Evolutionary conservation across 1,140 invertebrate genomes (phyloP).

Genomic region (Zaprionus vittiger): DNA sequence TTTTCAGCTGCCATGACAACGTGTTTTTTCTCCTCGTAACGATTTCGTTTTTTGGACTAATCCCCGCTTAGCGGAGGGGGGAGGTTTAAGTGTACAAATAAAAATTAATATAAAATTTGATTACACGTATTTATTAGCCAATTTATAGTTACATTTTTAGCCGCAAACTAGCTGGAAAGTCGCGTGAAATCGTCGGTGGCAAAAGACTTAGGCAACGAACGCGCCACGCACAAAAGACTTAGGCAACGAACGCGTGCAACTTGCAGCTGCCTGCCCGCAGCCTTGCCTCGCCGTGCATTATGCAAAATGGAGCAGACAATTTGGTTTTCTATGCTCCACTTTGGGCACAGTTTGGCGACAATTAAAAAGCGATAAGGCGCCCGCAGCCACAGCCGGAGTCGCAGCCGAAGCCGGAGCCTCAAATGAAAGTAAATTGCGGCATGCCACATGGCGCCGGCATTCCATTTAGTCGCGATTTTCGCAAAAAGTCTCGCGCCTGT

Average conservation of each 20-base stretch:
- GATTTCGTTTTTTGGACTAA: slow-evolving; percentile 33
- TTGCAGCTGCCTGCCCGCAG: slow-evolving; percentile 27
- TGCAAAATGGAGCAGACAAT: slow-evolving; percentile 81
- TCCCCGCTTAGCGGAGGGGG: background rate
- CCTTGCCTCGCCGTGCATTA: slow-evolving; percentile 55
- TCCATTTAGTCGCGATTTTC: slow-evolving; percentile 71
- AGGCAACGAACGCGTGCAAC: slow-evolving; percentile 53
- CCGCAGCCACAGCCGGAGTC: slow-evolving; percentile 43
- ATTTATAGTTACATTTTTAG: slow-evolving; percentile 1
- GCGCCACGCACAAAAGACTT: slow-evolving; percentile 58
- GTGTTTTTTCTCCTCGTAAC: slow-evolving; percentile 17
- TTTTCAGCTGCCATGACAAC: slow-evolving; percentile 30
- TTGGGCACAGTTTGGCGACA: slow-evolving; percentile 64
- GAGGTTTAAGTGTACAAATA: slow-evolving; percentile 9
- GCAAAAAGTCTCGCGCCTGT: slow-evolving; percentile 60
- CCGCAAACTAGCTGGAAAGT: slow-evolving; percentile 18
- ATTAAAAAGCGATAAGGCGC: slow-evolving; percentile 63
- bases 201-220: slow-evolving; percentile 69
- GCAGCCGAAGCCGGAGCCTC: slow-evolving; percentile 7
- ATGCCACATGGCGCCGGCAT: slow-evolving; percentile 55
- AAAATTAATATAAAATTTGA: slow-evolving; percentile 19
- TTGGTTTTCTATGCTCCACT: slow-evolving; percentile 81
- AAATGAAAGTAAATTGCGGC: slow-evolving; percentile 80
- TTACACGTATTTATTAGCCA: slow-evolving; percentile 14
- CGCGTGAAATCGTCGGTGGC: slow-evolving; percentile 32